phyloP scores from a whole-genome alignment of 2,797 vertebrate genomes.

The Parauchenoglanis ngamensis region DNA sequence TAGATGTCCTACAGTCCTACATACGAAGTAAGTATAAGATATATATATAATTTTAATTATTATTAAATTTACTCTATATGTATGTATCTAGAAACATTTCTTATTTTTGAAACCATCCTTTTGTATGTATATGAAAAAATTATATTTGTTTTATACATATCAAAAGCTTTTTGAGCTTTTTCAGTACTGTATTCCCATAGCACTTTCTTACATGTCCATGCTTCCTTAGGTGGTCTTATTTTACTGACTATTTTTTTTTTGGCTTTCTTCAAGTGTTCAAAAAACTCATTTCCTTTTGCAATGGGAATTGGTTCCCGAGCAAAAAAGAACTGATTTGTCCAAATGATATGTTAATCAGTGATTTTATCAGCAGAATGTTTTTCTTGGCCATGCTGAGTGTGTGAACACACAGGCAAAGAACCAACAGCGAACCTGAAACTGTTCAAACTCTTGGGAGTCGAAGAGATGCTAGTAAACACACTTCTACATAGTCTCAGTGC shows the following conservation, averaged over 20 bases:
- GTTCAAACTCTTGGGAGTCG: background rate
- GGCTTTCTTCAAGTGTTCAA: slow-evolving; percentile 2
- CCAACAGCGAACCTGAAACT: slow-evolving; percentile 39
- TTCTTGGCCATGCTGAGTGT: slow-evolving; percentile 59
- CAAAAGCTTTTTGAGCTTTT: background rate
- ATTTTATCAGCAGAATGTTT: slow-evolving; percentile 62
- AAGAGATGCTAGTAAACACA: slow-evolving; percentile 15
- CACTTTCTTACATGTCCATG: background rate
- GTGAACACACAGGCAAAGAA: slow-evolving; percentile 33
- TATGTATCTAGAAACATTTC: background rate
- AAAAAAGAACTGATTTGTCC: slow-evolving; percentile 55
- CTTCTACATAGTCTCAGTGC: background rate
- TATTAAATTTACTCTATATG: no score
- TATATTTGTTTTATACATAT: background rate
- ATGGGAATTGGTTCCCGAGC: slow-evolving; percentile 38
- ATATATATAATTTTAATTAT: no score
- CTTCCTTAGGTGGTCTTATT: slow-evolving; percentile 30
- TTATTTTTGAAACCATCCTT: background rate
- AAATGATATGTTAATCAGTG: slow-evolving; percentile 60
- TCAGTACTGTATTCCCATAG: background rate
- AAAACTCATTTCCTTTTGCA: slow-evolving; percentile 49
- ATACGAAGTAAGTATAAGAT: no score
- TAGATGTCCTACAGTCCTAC: background rate
- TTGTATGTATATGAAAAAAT: background rate
- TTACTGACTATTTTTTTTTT: slow-evolving; percentile 28